Conservation (phyloP, 2,888 invertebrate genomes). For the Glyphotaelius pellucidus region DNA sequence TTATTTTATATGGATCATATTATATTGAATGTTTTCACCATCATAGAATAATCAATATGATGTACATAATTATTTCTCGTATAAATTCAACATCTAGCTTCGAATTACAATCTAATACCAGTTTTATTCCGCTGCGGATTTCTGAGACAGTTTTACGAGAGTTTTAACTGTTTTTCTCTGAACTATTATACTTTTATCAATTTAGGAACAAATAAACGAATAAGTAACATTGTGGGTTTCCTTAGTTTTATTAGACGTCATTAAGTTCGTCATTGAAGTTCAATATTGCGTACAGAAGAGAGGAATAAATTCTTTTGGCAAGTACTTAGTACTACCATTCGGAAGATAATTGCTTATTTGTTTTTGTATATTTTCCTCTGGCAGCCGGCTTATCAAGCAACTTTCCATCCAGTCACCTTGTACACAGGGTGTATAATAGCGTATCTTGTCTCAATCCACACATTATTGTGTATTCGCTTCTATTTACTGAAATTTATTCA, state of each 20-base stretch:
- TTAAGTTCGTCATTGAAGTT: constrained; percentile 47
- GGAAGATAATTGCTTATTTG: neutral
- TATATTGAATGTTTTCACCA: neutral
- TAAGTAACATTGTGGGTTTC: constrained; percentile 4
- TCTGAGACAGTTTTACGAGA: neutral
- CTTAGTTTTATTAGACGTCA: constrained; percentile 54
- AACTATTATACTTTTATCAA: neutral
- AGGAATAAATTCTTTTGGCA: constrained; percentile 13
- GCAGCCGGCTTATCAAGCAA: neutral
- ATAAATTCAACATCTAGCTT: neutral
- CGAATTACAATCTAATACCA: neutral
- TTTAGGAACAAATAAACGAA: constrained; percentile 35
- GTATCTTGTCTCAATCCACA: neutral
- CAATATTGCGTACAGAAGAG: constrained; percentile 15
- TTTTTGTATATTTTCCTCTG: neutral
- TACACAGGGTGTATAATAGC: neutral
- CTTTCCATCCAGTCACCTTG: neutral
- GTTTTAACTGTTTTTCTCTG: neutral
- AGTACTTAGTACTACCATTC: neutral
- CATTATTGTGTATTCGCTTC: constrained; percentile 7
- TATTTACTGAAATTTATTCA: constrained; percentile 29
- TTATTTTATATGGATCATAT: neutral
- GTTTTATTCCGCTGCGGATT: neutral
- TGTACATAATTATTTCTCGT: neutral
- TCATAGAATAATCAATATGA: neutral